Conservation (phyloP, 2,113 vertebrate species). For the Gambusia holbrooki region DNA sequence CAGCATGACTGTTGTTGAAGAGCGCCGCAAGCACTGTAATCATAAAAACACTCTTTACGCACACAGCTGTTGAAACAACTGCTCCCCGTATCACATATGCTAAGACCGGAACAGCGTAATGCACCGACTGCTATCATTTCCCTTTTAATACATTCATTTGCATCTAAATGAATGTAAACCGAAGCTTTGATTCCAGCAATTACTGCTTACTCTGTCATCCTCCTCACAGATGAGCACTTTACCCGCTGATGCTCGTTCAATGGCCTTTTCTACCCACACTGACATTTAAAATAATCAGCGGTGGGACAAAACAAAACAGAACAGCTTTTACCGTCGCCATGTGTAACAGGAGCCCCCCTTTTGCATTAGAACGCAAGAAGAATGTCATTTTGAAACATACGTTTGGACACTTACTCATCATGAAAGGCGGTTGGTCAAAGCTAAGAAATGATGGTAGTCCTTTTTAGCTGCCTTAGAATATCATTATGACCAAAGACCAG, state of each 20-base stretch:
- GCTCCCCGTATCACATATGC: neutral
- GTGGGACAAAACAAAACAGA: conserved; percentile 20
- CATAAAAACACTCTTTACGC: conserved; percentile 13
- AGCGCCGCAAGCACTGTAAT: conserved; percentile 15
- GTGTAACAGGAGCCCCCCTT: neutral
- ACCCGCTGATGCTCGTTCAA: conserved; percentile 9
- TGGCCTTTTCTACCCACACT: conserved; percentile 30
- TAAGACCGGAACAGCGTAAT: conserved; percentile 3
- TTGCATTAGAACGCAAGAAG: neutral
- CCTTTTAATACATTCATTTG: conserved; percentile 45
- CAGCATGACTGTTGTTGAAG: conserved; percentile 30
- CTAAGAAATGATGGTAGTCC: conserved; percentile 26
- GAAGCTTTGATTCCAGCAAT: conserved; percentile 41
- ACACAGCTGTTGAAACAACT: conserved; percentile 24
- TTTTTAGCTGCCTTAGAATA: neutral
- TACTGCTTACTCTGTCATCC: conserved; percentile 9
- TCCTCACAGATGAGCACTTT: conserved; percentile 23
- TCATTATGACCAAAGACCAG: conserved; percentile 23
- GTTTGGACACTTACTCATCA: neutral
- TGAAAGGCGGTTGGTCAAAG: conserved; percentile 2
- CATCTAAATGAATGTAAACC: conserved; percentile 34
- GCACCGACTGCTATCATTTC: conserved; percentile 24
- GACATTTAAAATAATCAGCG: conserved; percentile 56
- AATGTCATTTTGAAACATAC: conserved; percentile 1
- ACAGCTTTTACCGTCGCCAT: conserved; percentile 2